Base-by-base conservation (phyloP, 2,113 vertebrate genomes). In the Ceyx cyanopectus region DNA sequence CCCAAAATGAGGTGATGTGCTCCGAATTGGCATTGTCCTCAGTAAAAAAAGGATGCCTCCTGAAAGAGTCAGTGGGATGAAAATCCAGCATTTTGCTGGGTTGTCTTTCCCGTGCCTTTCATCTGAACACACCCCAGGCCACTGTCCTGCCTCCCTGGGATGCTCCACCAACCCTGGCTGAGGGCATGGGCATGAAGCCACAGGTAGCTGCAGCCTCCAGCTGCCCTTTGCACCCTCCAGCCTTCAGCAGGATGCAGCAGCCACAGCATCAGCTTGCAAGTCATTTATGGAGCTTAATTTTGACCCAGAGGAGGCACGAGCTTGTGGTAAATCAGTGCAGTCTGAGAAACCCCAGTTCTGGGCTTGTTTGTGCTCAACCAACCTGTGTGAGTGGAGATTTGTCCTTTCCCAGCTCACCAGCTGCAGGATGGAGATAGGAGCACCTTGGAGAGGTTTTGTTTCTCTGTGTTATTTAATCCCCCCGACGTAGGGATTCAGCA, bases 61-160 rank as follows among this genome's bases (percentile, higher is more conserved):
- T 0, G 0, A 29, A 87, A 82, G 54, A 51, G 22, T 7, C 3
- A 2, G 16, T 3, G 63, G 24, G 72, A 12, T 57, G 21, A 90
- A 85, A 48, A 22, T 14, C 13, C 32, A 27, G 29, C 7, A 2
- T 65, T 80, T 80, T 85, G 1, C 26, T 46, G 58, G 53, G 4
- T 23, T 26, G 7, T 29, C 19, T 72, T 41, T 56, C 53, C 57
- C 2, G 1, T 4, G 14, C 18, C 75, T 45, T 53, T 68, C 58
- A 45, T 7, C 45, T 1, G 0, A 76, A 34, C 0, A 1, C 12
- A 12, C 19, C 41, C 54, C 40, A 66, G 46, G 32, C 10, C n/a
- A 61, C 37, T 61, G 58, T 37, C 34, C 23, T n/a, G 19, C 14
- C 50, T 46, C 62, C 54, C 26, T 32, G 50, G 57, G 63, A 40